Evolutionary conservation across 2,888 invertebrate genomes (phyloP).

Genomic region (Nemotelus pantherinus): DNA sequence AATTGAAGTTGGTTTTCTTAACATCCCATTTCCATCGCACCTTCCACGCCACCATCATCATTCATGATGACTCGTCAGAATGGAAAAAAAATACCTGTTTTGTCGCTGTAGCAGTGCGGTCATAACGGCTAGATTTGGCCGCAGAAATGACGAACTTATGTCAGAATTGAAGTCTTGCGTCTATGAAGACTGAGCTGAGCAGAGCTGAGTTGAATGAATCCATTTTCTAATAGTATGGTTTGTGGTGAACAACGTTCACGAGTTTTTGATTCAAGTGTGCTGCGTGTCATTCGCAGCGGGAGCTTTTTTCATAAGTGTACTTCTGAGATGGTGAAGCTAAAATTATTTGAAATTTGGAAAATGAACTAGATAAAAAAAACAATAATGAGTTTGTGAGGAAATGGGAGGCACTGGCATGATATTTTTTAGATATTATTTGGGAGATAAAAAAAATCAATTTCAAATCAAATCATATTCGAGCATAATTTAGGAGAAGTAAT

Average conservation of each 20-base stretch:
- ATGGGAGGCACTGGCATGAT: too few relatives aligned
- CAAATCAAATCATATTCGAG: too few relatives aligned
- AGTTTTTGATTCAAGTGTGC: constrained; percentile 16
- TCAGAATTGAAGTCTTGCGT: not conserved
- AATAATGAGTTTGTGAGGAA: too few relatives aligned
- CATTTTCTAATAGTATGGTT: too few relatives aligned
- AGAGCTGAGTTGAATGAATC: constrained; percentile 14
- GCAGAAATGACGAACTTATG: not conserved
- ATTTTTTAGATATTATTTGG: too few relatives aligned
- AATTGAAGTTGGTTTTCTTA: constrained; percentile 1
- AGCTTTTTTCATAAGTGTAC: not conserved
- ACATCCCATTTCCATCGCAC: not conserved
- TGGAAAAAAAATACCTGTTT: constrained; percentile 17
- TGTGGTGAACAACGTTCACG: constrained; percentile 1
- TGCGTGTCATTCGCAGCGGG: constrained; percentile 3
- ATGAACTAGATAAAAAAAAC: too few relatives aligned
- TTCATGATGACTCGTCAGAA: constrained; percentile 26
- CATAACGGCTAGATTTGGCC: not conserved
- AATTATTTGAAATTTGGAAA: too few relatives aligned
- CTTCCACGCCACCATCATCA: not conserved
- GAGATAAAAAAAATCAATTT: too few relatives aligned
- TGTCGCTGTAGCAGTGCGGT: constrained; percentile 5
- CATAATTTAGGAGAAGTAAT: too few relatives aligned
- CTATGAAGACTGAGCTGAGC: not conserved
- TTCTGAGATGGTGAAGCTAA: too few relatives aligned